Evolutionary conservation across 2,888 invertebrate genomes (phyloP), one percentile per base, ranked within the genome.

Genomic region (Scaptomyza polygonia): DNA sequence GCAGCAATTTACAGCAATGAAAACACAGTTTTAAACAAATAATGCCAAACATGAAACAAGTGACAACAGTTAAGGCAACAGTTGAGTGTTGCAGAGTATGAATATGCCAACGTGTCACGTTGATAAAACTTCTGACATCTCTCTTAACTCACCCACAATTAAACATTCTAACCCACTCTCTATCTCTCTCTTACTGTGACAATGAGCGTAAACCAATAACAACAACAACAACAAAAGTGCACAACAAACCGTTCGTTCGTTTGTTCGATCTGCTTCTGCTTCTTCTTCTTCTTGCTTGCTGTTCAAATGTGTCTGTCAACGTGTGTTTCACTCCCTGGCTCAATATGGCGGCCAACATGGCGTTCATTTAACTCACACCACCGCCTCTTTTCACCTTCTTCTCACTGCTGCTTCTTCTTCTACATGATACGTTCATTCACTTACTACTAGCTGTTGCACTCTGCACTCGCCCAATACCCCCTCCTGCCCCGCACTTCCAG

Each of bases 331-430:
- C 45, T 66, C 72, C 65, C 68, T 68, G 72, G 74, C 85, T 71
- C 86, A 89, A 85, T 77, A 88, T 88, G 88, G 88, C 85, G 78
- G 79, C 88, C 89, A 89, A 89, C 79, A 88, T 89, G 89, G 89
- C 87, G 89, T 73, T 78, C 75, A 71, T 74, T 81, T 86, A 39
- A 44, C 74, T 67, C 69, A 84, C 82, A 72, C 71, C 64, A 16
- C 14, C 34, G 34, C 34, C 34, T 27, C 16, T 16, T 30, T 1
- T 11, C 18, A 8, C 48, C 32, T n/a, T 5, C 30, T n/a, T n/a
- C 47, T 30, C 9, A 3, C 16, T 7, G 12, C 11, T 2, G 12
- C 25, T 6, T 11, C 6, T 45, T 29, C 30, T 12, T 30, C 30
- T 42, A 18, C 14, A 27, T 40, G 30, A 29, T 16, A 49, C 82